Base-by-base conservation (phyloP, 2,113 vertebrate genomes). In the Larimichthys crocea region DNA sequence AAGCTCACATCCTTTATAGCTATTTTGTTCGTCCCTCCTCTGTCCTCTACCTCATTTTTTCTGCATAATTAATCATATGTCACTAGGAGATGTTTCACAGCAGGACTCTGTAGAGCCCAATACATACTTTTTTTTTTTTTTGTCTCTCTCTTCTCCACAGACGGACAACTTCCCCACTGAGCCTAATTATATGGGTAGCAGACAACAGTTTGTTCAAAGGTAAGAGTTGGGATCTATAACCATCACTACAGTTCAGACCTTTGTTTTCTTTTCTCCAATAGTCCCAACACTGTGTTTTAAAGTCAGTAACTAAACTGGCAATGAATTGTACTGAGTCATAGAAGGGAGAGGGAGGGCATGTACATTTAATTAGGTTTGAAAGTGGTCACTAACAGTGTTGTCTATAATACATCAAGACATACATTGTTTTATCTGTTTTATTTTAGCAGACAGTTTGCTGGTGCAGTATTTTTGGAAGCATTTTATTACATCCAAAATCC, bases 161-260 rank as follows among this genome's bases (percentile, higher is more conserved):
- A 99, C 98, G 96, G 98, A 99, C 97, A 99, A 97, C 98, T 99
- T 99, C 96, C 97, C 98, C 96, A 96, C 97, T 95, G 98, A 99
- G 97, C 96, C 98, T 97, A 99, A 98, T 98, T 99, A 99, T 96
- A 98, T 99, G 97, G 97, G 97, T 94, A 98, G 97, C 96, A 98
- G 98, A 96, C 98, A 99, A 96, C 98, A 99, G 97, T 99, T 99
- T 98, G 98, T 99, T 97, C 98, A 99, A 96, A 99, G 98, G 98
- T 99, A 98, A 98, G 97, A 94, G 91, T 94, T 84, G 93, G 95
- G 95, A 82, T 90, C 83, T 76, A 76, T 76, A 79, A 75, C 70
- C 16, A 19, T 88, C 77, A 63, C 68, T 74, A 46, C 74, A 71
- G 76, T n/a, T 79, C 71, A 71, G 64, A 85, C 57, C 59, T 69